Conservation (phyloP, 2,113 vertebrate species). For the Mellivora capensis region DNA sequence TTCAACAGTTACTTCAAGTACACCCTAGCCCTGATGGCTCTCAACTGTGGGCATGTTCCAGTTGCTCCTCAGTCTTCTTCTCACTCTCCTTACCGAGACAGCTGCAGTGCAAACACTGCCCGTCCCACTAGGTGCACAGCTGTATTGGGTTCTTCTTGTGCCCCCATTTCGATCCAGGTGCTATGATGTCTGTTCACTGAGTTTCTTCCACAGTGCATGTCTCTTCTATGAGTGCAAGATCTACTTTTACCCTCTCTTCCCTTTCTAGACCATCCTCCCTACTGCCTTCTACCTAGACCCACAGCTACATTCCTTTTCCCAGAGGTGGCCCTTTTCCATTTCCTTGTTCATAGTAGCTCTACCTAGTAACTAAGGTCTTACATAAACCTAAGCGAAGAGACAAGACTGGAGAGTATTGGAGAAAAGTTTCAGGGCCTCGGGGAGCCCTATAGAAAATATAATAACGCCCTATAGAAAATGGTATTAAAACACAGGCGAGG, state of each 20-base stretch:
- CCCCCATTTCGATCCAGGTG: not conserved
- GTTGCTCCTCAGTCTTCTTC: not conserved
- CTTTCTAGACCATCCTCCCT: not conserved
- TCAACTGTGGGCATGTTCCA: not conserved
- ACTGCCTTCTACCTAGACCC: not conserved
- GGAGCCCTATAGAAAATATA: not conserved
- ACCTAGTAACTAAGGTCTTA: not conserved
- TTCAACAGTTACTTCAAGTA: not conserved
- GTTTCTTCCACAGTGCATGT: not conserved
- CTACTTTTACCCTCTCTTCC: not conserved
- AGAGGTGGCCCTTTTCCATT: not conserved
- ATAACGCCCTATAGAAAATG: not conserved
- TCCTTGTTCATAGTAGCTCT: not conserved
- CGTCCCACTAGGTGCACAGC: not conserved
- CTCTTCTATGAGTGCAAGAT: not conserved
- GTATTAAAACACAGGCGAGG: not conserved
- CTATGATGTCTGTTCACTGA: not conserved
- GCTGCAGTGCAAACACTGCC: not conserved
- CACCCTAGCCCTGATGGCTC: not conserved
- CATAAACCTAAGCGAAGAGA: not conserved
- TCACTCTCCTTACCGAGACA: not conserved
- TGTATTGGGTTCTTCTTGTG: not conserved
- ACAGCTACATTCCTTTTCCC: not conserved
- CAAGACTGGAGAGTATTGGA: not conserved
- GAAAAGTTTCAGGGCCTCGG: not conserved